Evolutionary conservation across 2,113 vertebrate species (phyloP).

Genomic region (Manacus vitellinus): DNA sequence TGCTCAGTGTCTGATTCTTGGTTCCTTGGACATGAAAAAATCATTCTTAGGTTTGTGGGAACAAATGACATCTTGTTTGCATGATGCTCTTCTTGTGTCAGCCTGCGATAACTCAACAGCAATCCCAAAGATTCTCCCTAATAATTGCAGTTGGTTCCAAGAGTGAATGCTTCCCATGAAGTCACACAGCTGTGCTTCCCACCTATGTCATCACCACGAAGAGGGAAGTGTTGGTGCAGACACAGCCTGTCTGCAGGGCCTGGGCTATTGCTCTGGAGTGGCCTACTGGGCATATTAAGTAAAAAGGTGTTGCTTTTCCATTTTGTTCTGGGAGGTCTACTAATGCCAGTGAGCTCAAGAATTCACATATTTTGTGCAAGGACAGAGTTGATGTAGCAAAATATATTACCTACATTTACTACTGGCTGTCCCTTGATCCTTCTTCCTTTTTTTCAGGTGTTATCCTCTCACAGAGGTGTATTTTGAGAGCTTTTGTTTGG

Average conservation of each 20-base stretch:
- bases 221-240: background rate
- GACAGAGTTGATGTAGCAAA: background rate
- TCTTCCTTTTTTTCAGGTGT: background rate
- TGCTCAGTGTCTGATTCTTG: background rate
- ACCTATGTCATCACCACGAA: rapidly evolving
- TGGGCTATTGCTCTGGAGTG: background rate
- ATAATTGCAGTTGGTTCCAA: background rate
- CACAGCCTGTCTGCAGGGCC: background rate
- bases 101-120: background rate
- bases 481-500: background rate
- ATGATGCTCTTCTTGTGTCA: background rate
- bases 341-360: background rate
- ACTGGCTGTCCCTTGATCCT: background rate
- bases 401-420: background rate
- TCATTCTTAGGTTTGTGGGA: background rate
- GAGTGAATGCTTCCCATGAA: background rate
- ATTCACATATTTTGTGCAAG: background rate
- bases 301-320: background rate
- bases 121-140: background rate
- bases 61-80: background rate
- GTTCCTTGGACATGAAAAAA: background rate
- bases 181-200: background rate
- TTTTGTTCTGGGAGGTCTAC: background rate
- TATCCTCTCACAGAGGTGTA: background rate
- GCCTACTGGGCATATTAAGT: background rate